Percentiles rank a stretch among this genome's conserved stretches.
Evolutionary conservation across 2,888 invertebrate species (phyloP).

Genomic region (Rugalucina vietnamica): DNA sequence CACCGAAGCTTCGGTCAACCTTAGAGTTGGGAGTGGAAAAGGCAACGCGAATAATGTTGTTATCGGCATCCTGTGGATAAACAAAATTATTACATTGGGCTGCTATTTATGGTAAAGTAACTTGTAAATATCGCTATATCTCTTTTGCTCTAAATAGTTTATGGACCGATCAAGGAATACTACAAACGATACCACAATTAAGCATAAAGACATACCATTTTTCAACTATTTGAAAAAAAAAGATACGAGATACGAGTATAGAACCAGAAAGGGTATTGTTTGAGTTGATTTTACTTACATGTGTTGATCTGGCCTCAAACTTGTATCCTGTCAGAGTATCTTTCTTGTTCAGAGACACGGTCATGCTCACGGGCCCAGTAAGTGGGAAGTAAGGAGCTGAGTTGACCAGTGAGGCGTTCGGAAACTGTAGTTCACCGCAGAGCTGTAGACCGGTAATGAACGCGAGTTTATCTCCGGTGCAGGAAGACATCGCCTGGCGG

Average conservation of each 20-base stretch:
- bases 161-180: too few species aligned
- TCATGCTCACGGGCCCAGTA: constrained; percentile 75
- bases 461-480: constrained; percentile 85
- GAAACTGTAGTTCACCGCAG: constrained; percentile 89
- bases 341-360: constrained; percentile 75
- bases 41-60: constrained; percentile 76
- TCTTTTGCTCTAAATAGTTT: too few species aligned
- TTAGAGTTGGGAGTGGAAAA: constrained; percentile 94
- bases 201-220: too few species aligned
- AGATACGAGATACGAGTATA: not conserved
- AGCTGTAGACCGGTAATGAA: constrained; percentile 93
- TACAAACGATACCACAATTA: too few species aligned
- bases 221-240: not conserved
- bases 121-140: constrained; percentile 55
- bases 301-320: constrained; percentile 72
- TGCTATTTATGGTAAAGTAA: constrained; percentile 43
- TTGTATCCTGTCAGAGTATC: constrained; percentile 79
- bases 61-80: constrained; percentile 62
- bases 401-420: constrained; percentile 88
- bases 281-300: constrained; percentile 57
- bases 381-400: constrained; percentile 84
- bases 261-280: not conserved
- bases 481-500: constrained; percentile 85
- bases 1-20: constrained; percentile 87
- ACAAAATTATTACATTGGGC: not conserved